A percentile compares a stretch with the other conserved stretches of the same genome.
phyloP scores from a whole-genome alignment of 2,113 vertebrate genomes.

The Pogona vitticeps region DNA sequence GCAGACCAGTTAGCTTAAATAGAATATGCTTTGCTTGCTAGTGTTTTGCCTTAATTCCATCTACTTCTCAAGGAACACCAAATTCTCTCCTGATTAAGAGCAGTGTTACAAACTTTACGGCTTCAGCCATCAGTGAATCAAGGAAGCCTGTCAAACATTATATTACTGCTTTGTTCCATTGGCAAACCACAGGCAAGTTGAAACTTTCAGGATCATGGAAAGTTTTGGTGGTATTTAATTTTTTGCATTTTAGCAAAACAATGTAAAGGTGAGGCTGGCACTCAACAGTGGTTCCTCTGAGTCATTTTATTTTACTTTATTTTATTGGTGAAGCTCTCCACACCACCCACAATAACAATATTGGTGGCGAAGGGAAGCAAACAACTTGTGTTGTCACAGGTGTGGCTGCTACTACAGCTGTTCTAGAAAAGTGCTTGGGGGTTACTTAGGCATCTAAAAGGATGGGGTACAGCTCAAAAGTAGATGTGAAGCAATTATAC shows the following conservation, averaged over 20 bases:
- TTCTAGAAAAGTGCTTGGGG: conserved; percentile 29
- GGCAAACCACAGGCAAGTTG: conserved; percentile 73
- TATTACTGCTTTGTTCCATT: conserved; percentile 73
- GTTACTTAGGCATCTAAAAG: conserved; percentile 53
- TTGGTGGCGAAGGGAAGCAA: conserved; percentile 56
- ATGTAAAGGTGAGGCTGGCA: conserved; percentile 79
- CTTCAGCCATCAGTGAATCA: conserved; percentile 68
- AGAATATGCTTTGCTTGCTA: conserved; percentile 42
- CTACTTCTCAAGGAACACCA: conserved; percentile 55
- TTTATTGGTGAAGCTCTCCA: conserved; percentile 64
- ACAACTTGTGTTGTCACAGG: conserved; percentile 67
- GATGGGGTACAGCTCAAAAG: neutral
- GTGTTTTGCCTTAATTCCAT: conserved; percentile 57
- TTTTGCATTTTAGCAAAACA: conserved; percentile 72
- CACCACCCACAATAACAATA: conserved; percentile 68
- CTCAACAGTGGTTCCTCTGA: conserved; percentile 77
- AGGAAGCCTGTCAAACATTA: conserved; percentile 61
- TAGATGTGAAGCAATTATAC: conserved; percentile 41
- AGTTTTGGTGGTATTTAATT: conserved; percentile 38
- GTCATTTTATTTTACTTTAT: conserved; percentile 64
- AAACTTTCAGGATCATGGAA: conserved; percentile 68
- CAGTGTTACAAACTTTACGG: conserved; percentile 45
- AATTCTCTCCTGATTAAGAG: conserved; percentile 68
- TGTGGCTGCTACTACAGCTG: conserved; percentile 58
- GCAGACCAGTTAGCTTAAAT: neutral